Evolutionary conservation across 2,888 invertebrate genomes (phyloP), one percentile per base, ranked within the genome.

Genomic region (Apomyelois bistriatella): DNA sequence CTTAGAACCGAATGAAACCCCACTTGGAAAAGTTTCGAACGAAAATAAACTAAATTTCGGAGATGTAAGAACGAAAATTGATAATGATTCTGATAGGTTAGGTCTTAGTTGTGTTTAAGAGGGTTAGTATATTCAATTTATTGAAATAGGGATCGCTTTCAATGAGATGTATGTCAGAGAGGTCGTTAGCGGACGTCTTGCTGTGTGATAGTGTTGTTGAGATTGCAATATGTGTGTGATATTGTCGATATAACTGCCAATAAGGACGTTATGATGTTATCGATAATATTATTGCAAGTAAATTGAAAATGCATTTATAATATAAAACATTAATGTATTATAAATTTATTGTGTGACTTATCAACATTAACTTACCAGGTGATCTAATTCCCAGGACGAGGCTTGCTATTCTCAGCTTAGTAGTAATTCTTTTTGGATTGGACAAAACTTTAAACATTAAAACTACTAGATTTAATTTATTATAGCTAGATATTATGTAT

Each of bases 81-180:
- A 7, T 37, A n/a, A 32, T 43, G 35, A 32, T 41, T 17, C 10
- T 43, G 52, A 32, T 36, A 8, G 52, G 35, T 13, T 43, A 36
- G 43, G 43, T 35, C 52, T 17, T 16, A 10, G 37, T 13, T 28
- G 22, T 52, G 36, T 43, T 35, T 22, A 36, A 17, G 43, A 57
- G 58, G 60, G 58, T 57, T 53, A 53, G 50, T 53, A 38, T 54
- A 55, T 60, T 60, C 58, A 60, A 60, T 60, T 60, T 60, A 57
- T 58, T 50, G 55, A 53, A 54, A 57, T 53, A 53, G 55, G 58
- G 60, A 56, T 55, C 55, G 53, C 54, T 58, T 53, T 53, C 58
- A 57, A 60, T 58, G 54, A 57, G 42, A 57, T 58, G 55, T 53
- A 52, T 53, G 51, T 50, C 41, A 40, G 13, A 41, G 30, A 32